Base-by-base conservation (phyloP, 2,113 vertebrate genomes). In the Egretta garzetta region DNA sequence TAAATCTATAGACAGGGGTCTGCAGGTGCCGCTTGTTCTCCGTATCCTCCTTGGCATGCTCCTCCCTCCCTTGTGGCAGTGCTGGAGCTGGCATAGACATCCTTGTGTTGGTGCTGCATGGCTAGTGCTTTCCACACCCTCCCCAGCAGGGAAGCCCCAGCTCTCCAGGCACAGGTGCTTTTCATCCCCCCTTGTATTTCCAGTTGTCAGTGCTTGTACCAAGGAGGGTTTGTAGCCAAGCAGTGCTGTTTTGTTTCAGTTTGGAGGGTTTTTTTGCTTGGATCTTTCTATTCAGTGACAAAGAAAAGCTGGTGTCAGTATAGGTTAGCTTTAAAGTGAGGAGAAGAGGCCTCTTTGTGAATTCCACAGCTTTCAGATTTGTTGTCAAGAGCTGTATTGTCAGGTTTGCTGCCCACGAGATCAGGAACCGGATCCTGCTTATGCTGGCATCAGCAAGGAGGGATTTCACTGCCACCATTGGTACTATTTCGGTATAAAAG, bases 251-350 rank as follows among this genome's bases (percentile, higher is more conserved):
- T 66, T 71, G 14, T 72, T 94, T 67, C 60, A 62, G 12, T 72
- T 75, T 3, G 12, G 14, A 0, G 45, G 16, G 16, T 2, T 56
- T 75, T 71, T 97, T 97, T 60, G 6, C 56, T 68, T 68, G 26
- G 11, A 33, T 82, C 35, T 94, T 93, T 90, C 60, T 15, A 35
- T 81, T 81, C 62, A 59, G 37, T 68, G 55, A 52, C 12, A 47
- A 68, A 88, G 93, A 94, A 84, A 64, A 85, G 37, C 16, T 10
- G 1, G 20, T 89, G 66, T 87, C 72, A 62, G 33, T 47, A 45
- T 26, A 90, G n/a, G 33, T 90, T 89, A 82, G 58, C 49, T 91
- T 90, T 91, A 58, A 87, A 86, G n/a, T 27, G 62, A 80, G 70
- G 53, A 62, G 22, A 68, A 49, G 23, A 52, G 20, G 35, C 23